Conservation (phyloP, 2,888 invertebrate species). For the Platynereis dumerilii region DNA sequence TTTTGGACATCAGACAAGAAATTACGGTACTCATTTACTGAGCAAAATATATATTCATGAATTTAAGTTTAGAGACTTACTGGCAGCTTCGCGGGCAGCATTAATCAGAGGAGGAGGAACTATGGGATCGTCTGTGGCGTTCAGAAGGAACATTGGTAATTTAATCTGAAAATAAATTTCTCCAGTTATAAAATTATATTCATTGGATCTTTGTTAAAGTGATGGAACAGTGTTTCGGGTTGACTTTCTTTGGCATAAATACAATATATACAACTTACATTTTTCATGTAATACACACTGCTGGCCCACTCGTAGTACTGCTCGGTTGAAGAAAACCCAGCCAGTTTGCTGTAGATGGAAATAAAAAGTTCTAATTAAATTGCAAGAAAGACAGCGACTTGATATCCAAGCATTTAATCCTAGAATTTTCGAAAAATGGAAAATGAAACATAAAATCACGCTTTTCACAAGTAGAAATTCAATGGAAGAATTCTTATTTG, state of each 20-base stretch:
- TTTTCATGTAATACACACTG: conserved; percentile 78
- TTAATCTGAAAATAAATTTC: conserved; percentile 67
- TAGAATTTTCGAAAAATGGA: too few relatives aligned
- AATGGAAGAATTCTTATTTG: too few relatives aligned
- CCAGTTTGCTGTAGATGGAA: conserved; percentile 70
- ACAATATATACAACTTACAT: conserved; percentile 54
- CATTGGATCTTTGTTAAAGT: neutral
- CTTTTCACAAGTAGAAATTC: too few relatives aligned
- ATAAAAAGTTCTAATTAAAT: neutral
- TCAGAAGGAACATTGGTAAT: conserved; percentile 89
- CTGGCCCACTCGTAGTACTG: conserved; percentile 88
- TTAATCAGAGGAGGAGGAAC: conserved; percentile 80
- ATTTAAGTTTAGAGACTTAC: conserved; percentile 70
- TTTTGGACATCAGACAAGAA: too few relatives aligned
- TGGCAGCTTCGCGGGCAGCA: conserved; percentile 76
- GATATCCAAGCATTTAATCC: too few relatives aligned
- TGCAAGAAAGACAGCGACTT: neutral
- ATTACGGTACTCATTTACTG: too few relatives aligned
- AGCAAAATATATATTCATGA: too few relatives aligned
- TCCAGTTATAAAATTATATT: neutral
- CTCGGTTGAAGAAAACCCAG: conserved; percentile 78
- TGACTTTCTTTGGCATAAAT: neutral
- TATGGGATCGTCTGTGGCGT: conserved; percentile 89
- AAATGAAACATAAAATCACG: too few relatives aligned
- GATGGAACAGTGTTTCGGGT: neutral